Evolutionary conservation across 2,888 invertebrate genomes (phyloP).

Genomic region (Morpho helenor): DNA sequence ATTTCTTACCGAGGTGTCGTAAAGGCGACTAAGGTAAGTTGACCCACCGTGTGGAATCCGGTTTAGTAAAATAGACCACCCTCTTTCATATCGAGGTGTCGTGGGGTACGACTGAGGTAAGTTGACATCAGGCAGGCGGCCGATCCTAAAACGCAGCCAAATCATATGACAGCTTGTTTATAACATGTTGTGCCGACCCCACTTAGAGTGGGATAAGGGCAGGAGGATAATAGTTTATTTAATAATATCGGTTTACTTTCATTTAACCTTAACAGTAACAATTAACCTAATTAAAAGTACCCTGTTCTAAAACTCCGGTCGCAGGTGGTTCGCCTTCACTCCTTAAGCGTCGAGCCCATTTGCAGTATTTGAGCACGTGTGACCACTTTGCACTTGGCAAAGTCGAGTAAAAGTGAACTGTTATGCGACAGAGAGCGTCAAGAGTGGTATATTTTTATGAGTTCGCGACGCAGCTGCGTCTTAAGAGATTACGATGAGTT

Average conservation of each 20-base stretch:
- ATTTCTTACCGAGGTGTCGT: too few species aligned
- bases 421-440: constrained; percentile 42
- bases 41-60: too few species aligned
- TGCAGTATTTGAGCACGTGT: constrained; percentile 53
- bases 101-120: too few species aligned
- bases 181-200: too few species aligned
- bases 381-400: constrained; percentile 61
- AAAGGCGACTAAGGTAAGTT: too few species aligned
- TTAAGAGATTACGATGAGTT: constrained; percentile 45
- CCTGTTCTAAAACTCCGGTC: constrained; percentile 39
- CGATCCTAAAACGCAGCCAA: too few species aligned
- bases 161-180: too few species aligned
- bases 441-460: constrained; percentile 62
- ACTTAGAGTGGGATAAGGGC: too few species aligned
- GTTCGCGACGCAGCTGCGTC: constrained; percentile 41
- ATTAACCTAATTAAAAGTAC: constrained; percentile 47
- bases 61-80: too few species aligned
- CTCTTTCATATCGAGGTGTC: too few species aligned
- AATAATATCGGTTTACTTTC: not conserved
- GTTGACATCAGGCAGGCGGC: too few species aligned
- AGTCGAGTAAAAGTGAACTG: constrained; percentile 64
- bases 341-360: constrained; percentile 63
- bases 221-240: too few species aligned
- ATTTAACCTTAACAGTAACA: constrained; percentile 15
- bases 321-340: constrained; percentile 55